Evolutionary conservation across 1,140 invertebrate species (phyloP), one percentile per base, ranked within the genome.

Genomic region (Ditylenchus dipsaci): DNA sequence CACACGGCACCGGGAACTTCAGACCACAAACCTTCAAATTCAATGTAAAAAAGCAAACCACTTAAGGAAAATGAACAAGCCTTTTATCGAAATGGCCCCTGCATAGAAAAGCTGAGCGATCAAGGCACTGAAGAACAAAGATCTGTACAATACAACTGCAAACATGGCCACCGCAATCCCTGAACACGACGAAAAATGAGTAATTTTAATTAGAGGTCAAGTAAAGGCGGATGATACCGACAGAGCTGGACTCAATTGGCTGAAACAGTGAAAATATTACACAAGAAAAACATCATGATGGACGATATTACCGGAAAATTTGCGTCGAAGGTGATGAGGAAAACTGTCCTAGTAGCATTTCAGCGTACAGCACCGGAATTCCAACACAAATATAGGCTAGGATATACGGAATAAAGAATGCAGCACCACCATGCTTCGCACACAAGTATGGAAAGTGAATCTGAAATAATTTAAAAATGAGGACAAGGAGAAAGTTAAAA

Each of bases 361-460:
- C 60, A 5, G 60, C 60, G 33, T 62, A 62, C 3, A 62, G 60
- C 60, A 62, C 21, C 21, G 60, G 60, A 13, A 62, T 57, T 21
- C 60, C 60, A 26, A 62, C 60, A 57, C 60, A 62, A 9, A 62
- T 15, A 57, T 62, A 33, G 53, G 60, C 23, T 11, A 62, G 21
- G 47, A 57, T 29, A 13, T 62, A 62, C 33, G 60, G 60, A 21
- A 62, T 26, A 29, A 62, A 13, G 13, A 62, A 62, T 5, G 60
- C 60, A 62, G 60, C 47, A 56, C 60, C 60, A 23, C 60, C 60
- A 62, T 62, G 33, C 23, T 43, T 26, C 3, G 60, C 60, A 57
- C 60, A 62, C 13, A 62, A 57, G 30, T 62, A 29, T 11, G 60
- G 60, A 62, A 62, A 62, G 13, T 62, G 33, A 29, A 62, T 62